phyloP scores from a whole-genome alignment of 2,888 invertebrate genomes.

The Melitaea athalia region DNA sequence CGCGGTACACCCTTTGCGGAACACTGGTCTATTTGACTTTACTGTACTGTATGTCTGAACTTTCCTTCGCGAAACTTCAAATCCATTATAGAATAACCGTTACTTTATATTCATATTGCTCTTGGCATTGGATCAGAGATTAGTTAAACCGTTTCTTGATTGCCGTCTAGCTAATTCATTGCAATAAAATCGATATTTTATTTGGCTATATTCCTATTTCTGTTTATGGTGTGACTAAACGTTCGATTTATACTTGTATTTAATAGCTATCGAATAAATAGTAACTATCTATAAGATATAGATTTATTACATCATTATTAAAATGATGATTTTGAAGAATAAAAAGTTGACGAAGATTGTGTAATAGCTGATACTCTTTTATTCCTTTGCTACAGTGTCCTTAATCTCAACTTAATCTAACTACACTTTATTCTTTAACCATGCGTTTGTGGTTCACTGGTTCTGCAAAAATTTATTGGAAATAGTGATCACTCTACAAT shows the following conservation, averaged over 20 bases:
- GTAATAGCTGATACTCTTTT: too few species aligned
- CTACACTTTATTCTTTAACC: too few species aligned
- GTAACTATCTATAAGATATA: background rate
- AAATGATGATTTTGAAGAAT: too few species aligned
- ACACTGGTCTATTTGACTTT: too few species aligned
- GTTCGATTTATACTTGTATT: background rate
- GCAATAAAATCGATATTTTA: constrained; percentile 26
- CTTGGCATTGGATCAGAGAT: constrained; percentile 34
- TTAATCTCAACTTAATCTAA: too few species aligned
- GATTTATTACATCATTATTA: too few species aligned
- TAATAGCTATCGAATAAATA: background rate
- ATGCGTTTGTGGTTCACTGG: too few species aligned
- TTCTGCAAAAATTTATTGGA: too few species aligned
- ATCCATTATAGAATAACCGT: constrained; percentile 12
- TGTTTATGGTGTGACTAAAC: constrained; percentile 3
- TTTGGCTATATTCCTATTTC: constrained; percentile 16
- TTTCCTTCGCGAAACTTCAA: constrained; percentile 7
- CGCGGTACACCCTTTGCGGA: too few species aligned
- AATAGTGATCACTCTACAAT: too few species aligned
- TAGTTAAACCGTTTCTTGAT: constrained; percentile 26
- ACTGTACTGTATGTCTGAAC: background rate
- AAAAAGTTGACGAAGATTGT: too few species aligned
- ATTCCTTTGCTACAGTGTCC: too few species aligned
- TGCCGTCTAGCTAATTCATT: constrained; percentile 15
- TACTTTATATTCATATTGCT: constrained; percentile 22